phyloP scores from a whole-genome alignment of 1,140 invertebrate genomes.

The Cryptotermes secundus region DNA sequence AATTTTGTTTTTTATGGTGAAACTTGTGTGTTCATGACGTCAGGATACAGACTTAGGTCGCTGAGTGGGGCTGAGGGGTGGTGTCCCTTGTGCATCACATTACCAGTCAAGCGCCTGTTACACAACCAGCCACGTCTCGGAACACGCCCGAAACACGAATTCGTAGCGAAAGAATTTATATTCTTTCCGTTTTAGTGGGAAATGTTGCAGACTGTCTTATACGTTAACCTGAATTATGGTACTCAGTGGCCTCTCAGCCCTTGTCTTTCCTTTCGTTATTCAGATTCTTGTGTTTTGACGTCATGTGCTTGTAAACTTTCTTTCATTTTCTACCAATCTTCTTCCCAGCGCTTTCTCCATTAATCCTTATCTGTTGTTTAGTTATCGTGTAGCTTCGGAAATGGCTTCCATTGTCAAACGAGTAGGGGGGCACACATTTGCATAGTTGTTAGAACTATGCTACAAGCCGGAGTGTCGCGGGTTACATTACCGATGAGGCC shows the following conservation, averaged over 20 bases:
- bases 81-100: no score
- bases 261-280: background rate
- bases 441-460: no score
- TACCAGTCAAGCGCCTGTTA: no score
- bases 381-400: background rate
- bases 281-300: background rate
- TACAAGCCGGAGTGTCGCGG: no score
- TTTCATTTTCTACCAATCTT: background rate
- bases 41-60: no score
- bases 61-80: no score
- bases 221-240: background rate
- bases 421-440: no score
- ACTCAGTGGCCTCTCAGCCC: background rate
- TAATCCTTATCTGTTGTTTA: background rate
- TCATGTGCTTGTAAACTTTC: background rate
- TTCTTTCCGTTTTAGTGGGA: background rate
- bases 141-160: slow-evolving; percentile 1
- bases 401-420: background rate
- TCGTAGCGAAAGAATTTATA: background rate
- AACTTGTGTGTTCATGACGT: no score
- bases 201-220: background rate
- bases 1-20: no score
- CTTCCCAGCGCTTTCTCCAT: background rate
- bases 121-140: background rate
- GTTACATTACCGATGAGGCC: no score